Evolutionary conservation across 1,140 invertebrate species (phyloP), one percentile per base, ranked within the genome.

Genomic region (Ceratina japonica): DNA sequence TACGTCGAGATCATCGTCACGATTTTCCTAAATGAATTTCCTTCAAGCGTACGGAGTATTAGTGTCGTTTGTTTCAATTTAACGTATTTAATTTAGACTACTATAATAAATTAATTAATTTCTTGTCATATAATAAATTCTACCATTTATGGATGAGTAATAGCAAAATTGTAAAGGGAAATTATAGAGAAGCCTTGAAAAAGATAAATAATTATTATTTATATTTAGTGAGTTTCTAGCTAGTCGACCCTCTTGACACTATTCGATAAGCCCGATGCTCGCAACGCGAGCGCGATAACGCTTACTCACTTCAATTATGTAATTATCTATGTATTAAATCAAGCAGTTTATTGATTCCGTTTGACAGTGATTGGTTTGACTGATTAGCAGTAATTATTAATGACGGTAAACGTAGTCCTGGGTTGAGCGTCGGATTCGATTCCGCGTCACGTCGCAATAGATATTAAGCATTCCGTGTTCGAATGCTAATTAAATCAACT

Each of bases 361-460:
- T 70, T 70, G 75, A 76, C 75, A 76, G 56, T 76, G 75, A 76
- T 61, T 66, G 73, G 20, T 56, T 44, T 12, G 72, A 75, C 27
- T 65, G 72, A 75, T 65, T 65, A 56, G 31, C 49, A 54, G 16
- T 54, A 75, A 75, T 75, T 65, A 75, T 56, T 65, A 65, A 75
- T 58, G 27, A 20, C 12, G 31, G 65, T 61, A 70, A 76, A 69
- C 65, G 37, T 51, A 37, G 24, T 16, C 37, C 37, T 20, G 20
- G 5, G 56, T 15, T 52, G 44, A 51, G 24, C 20, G 37, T 70
- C 65, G 65, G 61, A 76, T 70, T 61, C 65, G 59, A 70, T 76
- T 61, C n/a, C 68, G 51, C 58, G 37, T 58, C 22, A 37, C 12
- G 44, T 27, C 7, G n/a, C 44, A 61, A 76, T 61, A 52, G 64